These are phyloP conservation scores for Hermaeophaga mercurialis DNA, from an alignment of 2,888 invertebrate genomes.

Conservation along the genomic window DNA sequence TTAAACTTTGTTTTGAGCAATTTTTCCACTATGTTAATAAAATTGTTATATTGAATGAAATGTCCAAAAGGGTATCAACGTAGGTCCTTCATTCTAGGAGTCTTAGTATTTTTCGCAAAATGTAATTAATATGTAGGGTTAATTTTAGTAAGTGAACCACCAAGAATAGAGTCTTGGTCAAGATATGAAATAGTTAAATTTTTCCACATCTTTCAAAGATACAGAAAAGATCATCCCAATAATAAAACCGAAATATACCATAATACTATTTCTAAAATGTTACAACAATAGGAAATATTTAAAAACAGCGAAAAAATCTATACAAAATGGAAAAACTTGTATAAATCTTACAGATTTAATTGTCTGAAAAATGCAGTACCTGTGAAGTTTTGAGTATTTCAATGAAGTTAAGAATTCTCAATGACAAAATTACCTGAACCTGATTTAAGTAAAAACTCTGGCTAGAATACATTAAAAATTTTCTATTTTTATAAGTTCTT, in stretches of 20 bases:
- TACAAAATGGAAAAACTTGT: slow-evolving; percentile 27
- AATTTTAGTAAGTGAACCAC: not conserved
- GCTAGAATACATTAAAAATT: too few relatives aligned
- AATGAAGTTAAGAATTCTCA: not conserved
- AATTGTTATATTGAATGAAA: too few relatives aligned
- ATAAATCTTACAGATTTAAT: slow-evolving; percentile 10
- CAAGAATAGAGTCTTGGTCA: slow-evolving; percentile 20
- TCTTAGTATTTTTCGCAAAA: too few relatives aligned
- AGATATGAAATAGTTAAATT: slow-evolving; percentile 22
- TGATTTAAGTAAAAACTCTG: not conserved
- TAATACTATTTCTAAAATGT: not conserved
- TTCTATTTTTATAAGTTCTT: too few relatives aligned
- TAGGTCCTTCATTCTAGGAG: too few relatives aligned
- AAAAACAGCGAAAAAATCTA: slow-evolving; percentile 17
- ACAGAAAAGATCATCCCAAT: slow-evolving; percentile 6
- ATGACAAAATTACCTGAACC: not conserved
- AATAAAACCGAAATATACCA: slow-evolving; percentile 19
- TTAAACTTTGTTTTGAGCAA: too few relatives aligned
- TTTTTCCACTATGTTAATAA: too few relatives aligned
- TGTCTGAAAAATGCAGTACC: not conserved
- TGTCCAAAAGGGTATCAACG: too few relatives aligned
- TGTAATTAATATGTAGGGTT: not conserved
- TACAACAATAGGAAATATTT: not conserved
- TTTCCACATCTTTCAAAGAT: slow-evolving; percentile 16
- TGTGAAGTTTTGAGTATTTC: not conserved